phyloP scores from a whole-genome alignment of 2,797 vertebrate genomes.

The Poecile montanus region DNA sequence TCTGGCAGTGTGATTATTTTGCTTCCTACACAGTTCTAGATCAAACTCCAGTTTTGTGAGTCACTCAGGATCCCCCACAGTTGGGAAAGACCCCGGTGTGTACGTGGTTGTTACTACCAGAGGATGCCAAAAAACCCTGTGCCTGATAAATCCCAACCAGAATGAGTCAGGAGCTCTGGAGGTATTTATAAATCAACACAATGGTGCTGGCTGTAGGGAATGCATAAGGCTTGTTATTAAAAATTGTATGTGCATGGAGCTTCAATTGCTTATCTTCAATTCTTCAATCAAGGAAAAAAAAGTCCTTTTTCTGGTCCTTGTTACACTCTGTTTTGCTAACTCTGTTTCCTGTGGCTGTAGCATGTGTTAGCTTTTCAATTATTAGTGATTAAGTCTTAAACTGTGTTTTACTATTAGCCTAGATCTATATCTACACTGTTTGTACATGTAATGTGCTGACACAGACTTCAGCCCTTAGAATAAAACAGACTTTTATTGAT shows the following conservation, averaged over 20 bases:
- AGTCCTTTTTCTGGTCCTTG: background rate
- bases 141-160: background rate
- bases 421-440: background rate
- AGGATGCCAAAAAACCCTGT: background rate
- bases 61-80: conserved; percentile 50
- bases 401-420: background rate
- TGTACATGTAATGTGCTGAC: background rate
- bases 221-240: background rate
- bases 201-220: background rate
- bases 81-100: background rate
- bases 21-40: conserved; percentile 59
- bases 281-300: background rate
- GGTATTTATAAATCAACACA: background rate
- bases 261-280: background rate
- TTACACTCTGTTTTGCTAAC: background rate
- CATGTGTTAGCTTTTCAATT: conserved; percentile 44
- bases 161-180: background rate
- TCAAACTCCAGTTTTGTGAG: conserved; percentile 14
- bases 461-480: background rate
- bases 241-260: background rate
- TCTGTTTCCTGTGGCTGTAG: background rate
- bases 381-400: conserved; percentile 44
- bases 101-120: conserved; percentile 17
- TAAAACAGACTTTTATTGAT: background rate
- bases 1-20: conserved; percentile 33